These are phyloP conservation scores for Theropithecus gelada DNA, from an alignment of 2,113 vertebrate genomes.

Conservation along the genomic window DNA sequence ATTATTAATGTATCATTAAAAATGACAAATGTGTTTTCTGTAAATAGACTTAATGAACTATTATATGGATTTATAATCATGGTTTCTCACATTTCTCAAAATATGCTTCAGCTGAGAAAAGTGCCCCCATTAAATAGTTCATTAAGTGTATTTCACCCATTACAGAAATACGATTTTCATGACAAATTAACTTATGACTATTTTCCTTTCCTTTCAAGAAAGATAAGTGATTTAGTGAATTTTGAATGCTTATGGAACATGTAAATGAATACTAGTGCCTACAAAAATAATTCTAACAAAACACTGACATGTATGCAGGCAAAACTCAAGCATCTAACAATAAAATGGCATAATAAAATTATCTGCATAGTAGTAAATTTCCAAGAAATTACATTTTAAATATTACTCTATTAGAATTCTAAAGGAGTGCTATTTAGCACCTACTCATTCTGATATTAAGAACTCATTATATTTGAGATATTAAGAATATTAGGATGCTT, in stretches of 20 bases:
- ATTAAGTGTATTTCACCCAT: conserved; percentile 58
- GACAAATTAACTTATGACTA: conserved; percentile 50
- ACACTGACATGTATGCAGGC: not conserved
- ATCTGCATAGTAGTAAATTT: not conserved
- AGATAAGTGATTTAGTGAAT: not conserved
- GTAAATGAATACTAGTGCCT: not conserved
- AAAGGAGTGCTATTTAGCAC: not conserved
- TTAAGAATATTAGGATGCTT: not conserved
- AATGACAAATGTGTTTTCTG: conserved; percentile 64
- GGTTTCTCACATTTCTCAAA: conserved; percentile 64
- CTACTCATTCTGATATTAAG: not conserved
- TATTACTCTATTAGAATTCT: not conserved
- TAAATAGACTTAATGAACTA: conserved; percentile 68
- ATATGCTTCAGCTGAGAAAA: conserved; percentile 31
- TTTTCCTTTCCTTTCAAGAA: conserved; percentile 51
- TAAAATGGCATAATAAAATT: not conserved
- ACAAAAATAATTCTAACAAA: conserved; percentile 17
- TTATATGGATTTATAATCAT: conserved; percentile 47
- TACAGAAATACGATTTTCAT: conserved; percentile 57
- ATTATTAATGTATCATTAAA: conserved; percentile 64
- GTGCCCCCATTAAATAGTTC: conserved; percentile 47
- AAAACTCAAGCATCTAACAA: not conserved
- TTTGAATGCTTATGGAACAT: not conserved
- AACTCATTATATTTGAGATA: not conserved
- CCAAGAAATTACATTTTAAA: not conserved